phyloP scores from a whole-genome alignment of 2,888 invertebrate species.

The Melinaea marsaeus region DNA sequence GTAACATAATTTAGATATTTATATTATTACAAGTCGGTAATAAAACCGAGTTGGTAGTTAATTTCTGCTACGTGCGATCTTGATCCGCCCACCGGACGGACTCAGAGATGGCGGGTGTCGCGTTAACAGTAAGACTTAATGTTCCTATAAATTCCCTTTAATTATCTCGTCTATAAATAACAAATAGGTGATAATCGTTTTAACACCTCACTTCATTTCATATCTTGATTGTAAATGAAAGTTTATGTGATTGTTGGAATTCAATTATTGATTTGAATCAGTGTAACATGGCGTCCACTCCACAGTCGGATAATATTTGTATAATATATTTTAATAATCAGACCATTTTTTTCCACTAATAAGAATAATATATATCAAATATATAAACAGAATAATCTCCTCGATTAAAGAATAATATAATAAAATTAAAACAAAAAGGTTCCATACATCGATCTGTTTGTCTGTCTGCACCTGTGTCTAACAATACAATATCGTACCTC shows the following conservation, averaged over 20 bases:
- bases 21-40: too few relatives aligned
- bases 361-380: too few relatives aligned
- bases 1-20: too few relatives aligned
- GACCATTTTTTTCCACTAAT: too few relatives aligned
- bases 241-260: background rate
- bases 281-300: too few relatives aligned
- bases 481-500: background rate
- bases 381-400: too few relatives aligned
- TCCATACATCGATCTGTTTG: background rate
- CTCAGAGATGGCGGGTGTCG: background rate
- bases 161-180: background rate
- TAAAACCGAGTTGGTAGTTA: background rate
- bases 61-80: background rate
- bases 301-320: too few relatives aligned
- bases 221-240: background rate
- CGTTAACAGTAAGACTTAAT: background rate
- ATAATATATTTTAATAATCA: too few relatives aligned
- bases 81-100: background rate
- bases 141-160: background rate
- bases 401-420: too few relatives aligned
- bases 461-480: background rate
- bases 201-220: conserved; percentile 1
- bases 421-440: background rate
- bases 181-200: background rate
- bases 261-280: background rate